A percentile compares a stretch with the other conserved stretches of the same genome.
phyloP scores from a whole-genome alignment of 2,113 vertebrate genomes.

The Xiphophorus hellerii region DNA sequence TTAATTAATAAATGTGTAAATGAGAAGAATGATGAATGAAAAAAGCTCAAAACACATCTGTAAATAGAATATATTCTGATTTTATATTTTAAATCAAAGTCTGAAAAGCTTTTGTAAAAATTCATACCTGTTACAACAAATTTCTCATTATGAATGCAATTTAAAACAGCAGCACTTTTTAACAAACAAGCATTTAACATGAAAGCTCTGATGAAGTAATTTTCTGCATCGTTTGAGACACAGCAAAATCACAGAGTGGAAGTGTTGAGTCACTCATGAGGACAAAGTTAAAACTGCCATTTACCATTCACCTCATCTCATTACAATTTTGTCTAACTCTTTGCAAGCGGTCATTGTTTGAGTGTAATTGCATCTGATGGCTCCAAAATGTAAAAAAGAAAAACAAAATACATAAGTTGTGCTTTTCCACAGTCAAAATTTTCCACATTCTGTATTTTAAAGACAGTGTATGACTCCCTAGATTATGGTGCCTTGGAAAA shows the following conservation, averaged over 20 bases:
- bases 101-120: conserved; percentile 28
- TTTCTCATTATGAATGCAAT: conserved; percentile 34
- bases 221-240: conserved; percentile 67
- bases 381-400: conserved; percentile 2
- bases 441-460: neutral
- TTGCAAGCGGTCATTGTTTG: conserved; percentile 28
- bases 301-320: conserved; percentile 14
- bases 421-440: neutral
- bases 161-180: conserved; percentile 45
- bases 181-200: conserved; percentile 63
- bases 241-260: conserved; percentile 51
- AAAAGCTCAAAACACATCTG: neutral
- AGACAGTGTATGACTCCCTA: too few relatives aligned
- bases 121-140: conserved; percentile 19
- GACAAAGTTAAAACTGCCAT: conserved; percentile 34
- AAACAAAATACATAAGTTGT: neutral
- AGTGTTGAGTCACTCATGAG: conserved; percentile 22
- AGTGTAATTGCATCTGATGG: conserved; percentile 25
- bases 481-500: too few relatives aligned
- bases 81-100: conserved; percentile 21
- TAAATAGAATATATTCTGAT: neutral
- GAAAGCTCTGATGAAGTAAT: conserved; percentile 46
- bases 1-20: too few relatives aligned
- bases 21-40: neutral
- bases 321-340: conserved; percentile 14